Evolutionary conservation across 2,888 invertebrate species (phyloP).

Genomic region (Argyresthia albistria): DNA sequence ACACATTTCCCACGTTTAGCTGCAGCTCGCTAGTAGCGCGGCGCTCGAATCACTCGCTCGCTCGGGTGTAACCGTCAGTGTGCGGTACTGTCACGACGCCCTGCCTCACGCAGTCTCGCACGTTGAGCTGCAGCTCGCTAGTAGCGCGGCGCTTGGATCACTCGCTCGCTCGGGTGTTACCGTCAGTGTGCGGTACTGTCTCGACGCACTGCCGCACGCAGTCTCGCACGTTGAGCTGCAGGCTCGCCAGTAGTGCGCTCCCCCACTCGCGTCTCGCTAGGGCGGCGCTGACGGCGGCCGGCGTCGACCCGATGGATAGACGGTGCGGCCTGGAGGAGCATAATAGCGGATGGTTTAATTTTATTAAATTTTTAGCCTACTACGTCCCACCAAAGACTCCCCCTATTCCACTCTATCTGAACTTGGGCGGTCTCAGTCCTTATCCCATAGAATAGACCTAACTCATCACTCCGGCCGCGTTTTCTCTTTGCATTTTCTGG

Average conservation of each 20-base stretch:
- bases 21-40: too few relatives aligned
- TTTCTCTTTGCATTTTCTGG: too few relatives aligned
- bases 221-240: neutral
- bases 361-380: too few relatives aligned
- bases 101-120: constrained; percentile 55
- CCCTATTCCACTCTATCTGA: too few relatives aligned
- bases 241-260: constrained; percentile 65
- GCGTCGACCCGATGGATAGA: constrained; percentile 88
- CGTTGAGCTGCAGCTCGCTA: constrained; percentile 88
- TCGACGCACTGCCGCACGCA: constrained; percentile 85
- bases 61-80: constrained; percentile 8
- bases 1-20: too few relatives aligned
- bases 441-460: too few relatives aligned
- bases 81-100: constrained; percentile 83
- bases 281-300: constrained; percentile 74
- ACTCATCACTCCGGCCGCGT: too few relatives aligned
- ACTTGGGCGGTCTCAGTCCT: too few relatives aligned
- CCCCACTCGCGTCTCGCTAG: constrained; percentile 75
- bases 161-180: constrained; percentile 4
- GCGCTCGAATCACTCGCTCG: too few relatives aligned
- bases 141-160: constrained; percentile 76
- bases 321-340: constrained; percentile 82
- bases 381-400: too few relatives aligned
- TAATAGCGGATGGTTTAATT: too few relatives aligned
- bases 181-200: constrained; percentile 74